Evolutionary conservation across 2,888 invertebrate species (phyloP).

Genomic region (Boloria selene): DNA sequence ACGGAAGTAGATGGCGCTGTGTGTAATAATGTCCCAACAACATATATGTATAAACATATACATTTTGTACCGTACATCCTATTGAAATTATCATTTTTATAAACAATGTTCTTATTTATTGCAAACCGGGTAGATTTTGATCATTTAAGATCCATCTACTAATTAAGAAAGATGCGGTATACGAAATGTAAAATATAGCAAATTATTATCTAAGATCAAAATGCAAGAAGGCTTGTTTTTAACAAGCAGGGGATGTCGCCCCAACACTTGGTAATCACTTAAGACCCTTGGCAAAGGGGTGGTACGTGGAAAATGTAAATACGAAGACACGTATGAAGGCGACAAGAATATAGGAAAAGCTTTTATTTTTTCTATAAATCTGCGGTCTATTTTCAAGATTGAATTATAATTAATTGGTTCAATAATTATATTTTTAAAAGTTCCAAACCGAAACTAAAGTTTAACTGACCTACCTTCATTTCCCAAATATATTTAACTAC

Average conservation of each 20-base stretch:
- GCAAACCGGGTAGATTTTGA: neutral
- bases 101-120: no score
- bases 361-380: neutral
- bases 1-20: no score
- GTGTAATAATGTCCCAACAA: no score
- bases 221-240: conserved; percentile 43
- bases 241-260: conserved; percentile 44
- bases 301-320: conserved; percentile 29
- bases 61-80: no score
- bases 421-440: neutral
- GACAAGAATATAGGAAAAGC: conserved; percentile 1
- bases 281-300: conserved; percentile 49
- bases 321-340: conserved; percentile 6
- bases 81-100: no score
- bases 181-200: conserved; percentile 19
- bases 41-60: no score
- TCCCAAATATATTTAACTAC: neutral
- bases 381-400: neutral
- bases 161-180: conserved; percentile 8
- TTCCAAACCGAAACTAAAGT: neutral
- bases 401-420: neutral
- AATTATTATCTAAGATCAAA: conserved; percentile 34
- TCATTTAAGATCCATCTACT: neutral
- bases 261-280: conserved; percentile 52
- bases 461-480: no score